phyloP scores from a whole-genome alignment of 2,888 invertebrate species.

The Dynastes tityus region DNA sequence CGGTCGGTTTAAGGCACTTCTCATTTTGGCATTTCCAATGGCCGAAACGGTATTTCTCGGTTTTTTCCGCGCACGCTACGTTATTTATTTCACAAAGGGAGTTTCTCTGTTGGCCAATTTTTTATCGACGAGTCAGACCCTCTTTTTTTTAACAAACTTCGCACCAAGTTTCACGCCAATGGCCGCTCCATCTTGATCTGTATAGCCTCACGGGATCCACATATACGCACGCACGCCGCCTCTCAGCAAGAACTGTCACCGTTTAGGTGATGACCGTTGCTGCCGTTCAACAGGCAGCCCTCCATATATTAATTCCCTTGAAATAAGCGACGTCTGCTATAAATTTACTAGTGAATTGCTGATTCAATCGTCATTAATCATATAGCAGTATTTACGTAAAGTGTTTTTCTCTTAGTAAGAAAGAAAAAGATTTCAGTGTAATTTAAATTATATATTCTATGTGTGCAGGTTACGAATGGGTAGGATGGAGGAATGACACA shows the following conservation, averaged over 20 bases:
- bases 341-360: conserved; percentile 62
- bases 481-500: conserved; percentile 85
- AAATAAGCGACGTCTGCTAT: conserved; percentile 54
- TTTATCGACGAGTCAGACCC: conserved; percentile 45
- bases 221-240: conserved; percentile 34
- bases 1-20: conserved; percentile 31
- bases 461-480: conserved; percentile 83
- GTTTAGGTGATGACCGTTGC: conserved; percentile 54
- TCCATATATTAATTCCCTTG: conserved; percentile 52
- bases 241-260: conserved; percentile 51
- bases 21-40: conserved; percentile 41
- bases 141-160: conserved; percentile 50
- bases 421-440: conserved; percentile 2
- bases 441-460: conserved; percentile 49
- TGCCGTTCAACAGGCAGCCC: conserved; percentile 55
- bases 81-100: conserved; percentile 49
- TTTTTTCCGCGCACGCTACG: conserved; percentile 38
- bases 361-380: conserved; percentile 63
- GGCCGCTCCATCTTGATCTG: conserved; percentile 54
- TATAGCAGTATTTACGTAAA: conserved; percentile 53
- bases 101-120: conserved; percentile 48
- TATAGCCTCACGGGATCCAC: conserved; percentile 43
- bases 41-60: conserved; percentile 38
- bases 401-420: conserved; percentile 30
- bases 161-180: conserved; percentile 45